Evolutionary conservation across 2,797 vertebrate species (phyloP).

Genomic region (Anableps anableps): DNA sequence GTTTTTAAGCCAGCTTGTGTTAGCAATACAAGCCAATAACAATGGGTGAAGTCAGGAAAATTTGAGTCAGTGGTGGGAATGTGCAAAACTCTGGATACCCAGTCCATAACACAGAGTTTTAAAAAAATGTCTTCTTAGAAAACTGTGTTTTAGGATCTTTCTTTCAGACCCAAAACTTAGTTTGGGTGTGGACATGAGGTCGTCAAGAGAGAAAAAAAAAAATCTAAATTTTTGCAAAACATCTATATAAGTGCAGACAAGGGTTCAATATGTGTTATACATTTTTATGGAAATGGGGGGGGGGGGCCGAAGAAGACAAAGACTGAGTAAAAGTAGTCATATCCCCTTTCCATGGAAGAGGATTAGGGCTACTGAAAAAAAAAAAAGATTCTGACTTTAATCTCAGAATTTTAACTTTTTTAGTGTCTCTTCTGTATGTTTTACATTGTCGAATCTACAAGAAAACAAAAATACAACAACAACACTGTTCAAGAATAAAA

Average conservation of each 20-base stretch:
- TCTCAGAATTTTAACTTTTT: neutral
- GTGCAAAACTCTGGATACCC: neutral
- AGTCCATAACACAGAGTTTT: neutral
- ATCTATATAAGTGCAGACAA: neutral
- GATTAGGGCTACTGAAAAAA: neutral
- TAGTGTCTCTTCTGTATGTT: neutral
- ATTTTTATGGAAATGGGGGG: neutral
- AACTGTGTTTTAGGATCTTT: neutral
- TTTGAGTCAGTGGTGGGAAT: neutral
- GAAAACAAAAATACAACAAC: neutral
- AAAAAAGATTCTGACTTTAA: neutral
- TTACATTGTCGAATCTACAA: neutral
- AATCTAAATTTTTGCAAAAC: neutral
- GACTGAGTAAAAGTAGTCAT: neutral
- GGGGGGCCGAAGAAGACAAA: neutral
- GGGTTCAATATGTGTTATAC: neutral
- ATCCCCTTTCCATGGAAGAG: neutral
- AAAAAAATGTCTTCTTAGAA: neutral
- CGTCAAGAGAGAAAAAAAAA: neutral
- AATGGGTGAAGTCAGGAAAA: neutral
- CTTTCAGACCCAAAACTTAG: neutral
- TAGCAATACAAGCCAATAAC: neutral
- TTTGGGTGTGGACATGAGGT: neutral
- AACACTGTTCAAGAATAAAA: neutral
- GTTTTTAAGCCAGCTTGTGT: neutral